Conservation (phyloP, 2,888 invertebrate species). For the Calliphora vomitoria region DNA sequence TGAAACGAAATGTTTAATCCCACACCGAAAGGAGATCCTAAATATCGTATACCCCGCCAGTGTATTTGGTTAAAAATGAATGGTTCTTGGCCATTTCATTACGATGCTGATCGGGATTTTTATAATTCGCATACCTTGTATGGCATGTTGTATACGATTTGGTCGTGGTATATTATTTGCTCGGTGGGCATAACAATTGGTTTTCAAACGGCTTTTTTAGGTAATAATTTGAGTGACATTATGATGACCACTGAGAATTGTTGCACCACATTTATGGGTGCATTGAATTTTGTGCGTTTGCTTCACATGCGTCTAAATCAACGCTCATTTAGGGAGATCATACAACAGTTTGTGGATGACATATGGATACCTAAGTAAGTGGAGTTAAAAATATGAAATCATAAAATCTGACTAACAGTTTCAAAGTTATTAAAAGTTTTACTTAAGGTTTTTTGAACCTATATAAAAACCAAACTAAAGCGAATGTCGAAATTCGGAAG, state of each 20-base stretch:
- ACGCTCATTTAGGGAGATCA: slow-evolving; percentile 77
- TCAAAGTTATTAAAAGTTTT: background rate
- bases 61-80: slow-evolving; percentile 83
- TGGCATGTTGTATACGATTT: slow-evolving; percentile 76
- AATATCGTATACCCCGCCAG: slow-evolving; percentile 82
- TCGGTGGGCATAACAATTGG: slow-evolving; percentile 82
- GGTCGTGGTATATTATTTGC: slow-evolving; percentile 82
- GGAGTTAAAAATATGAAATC: background rate
- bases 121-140: slow-evolving; percentile 37
- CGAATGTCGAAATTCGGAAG: too few species aligned
- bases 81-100: slow-evolving; percentile 82
- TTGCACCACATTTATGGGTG: slow-evolving; percentile 84
- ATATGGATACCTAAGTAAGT: slow-evolving; percentile 83
- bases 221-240: slow-evolving; percentile 81
- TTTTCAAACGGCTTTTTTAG: slow-evolving; percentile 81
- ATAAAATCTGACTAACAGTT: too few species aligned
- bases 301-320: slow-evolving; percentile 82
- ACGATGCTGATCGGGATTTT: background rate
- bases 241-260: slow-evolving; percentile 83
- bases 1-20: slow-evolving; percentile 78
- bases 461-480: background rate
- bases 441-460: background rate
- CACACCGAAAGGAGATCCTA: slow-evolving; percentile 73
- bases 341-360: slow-evolving; percentile 79
- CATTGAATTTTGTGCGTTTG: slow-evolving; percentile 82